Evolutionary conservation across 2,888 invertebrate species (phyloP), one percentile per base, ranked within the genome.

Genomic region (Cataglyphis albicans): DNA sequence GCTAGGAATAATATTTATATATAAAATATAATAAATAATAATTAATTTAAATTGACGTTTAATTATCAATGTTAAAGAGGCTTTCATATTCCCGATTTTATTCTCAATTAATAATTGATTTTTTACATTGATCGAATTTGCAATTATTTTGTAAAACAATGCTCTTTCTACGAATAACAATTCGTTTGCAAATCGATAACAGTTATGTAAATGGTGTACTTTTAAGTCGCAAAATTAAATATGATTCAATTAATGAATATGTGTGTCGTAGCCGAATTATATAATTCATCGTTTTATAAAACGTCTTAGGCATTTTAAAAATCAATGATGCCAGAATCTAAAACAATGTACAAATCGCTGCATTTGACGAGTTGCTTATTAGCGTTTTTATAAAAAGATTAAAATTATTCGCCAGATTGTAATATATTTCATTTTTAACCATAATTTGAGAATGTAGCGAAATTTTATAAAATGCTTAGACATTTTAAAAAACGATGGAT

Each of bases 11-110:
- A 61, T n/a, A 7, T 41, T 61, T 38, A 41, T 73, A 41, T 73
- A 57, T n/a, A n/a, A 61, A 73, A 61, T 12, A 12, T 55, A 32
- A 32, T 55, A 32, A 32, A 10, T 18, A 59, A 10, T 41, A 59
- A 73, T 73, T 73, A 29, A 41, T 25, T 38, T 61, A 21, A 70
- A 72, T 5, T 12, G 18, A 70, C 35, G n/a, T 72, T n/a, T 57
- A 57, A 12, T 29, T 61, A 29, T 41, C 12, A 29, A 29, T 15
- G n/a, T 61, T 61, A 15, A 59, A 59, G 6, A n/a, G 18, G 25
- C 25, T 48, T 25, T 38, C 35, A 41, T 18, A 18, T 12, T 29
- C 29, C 29, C 38, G 15, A 59, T 61, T 73, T 41, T 12, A 12
- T 61, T 38, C 72, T 41, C 18, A 25, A 41, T 73, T 73, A 18